These are phyloP conservation scores for Scaptomyza cyrtandrae DNA, from an alignment of 2,888 invertebrate species.

Conservation along the genomic window DNA sequence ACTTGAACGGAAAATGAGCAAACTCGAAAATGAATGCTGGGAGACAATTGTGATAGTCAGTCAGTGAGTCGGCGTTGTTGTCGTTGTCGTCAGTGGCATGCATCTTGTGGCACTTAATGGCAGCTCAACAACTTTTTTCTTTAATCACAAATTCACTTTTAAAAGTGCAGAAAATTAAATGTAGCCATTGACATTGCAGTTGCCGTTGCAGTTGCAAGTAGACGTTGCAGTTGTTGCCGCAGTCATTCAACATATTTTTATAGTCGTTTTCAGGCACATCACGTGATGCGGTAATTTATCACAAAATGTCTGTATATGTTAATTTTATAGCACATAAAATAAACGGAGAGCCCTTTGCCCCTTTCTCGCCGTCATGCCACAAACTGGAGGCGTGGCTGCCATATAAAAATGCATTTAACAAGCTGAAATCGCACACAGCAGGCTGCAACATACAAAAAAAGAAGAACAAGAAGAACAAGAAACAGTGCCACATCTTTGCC, in stretches of 20 bases:
- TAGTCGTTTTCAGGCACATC: conserved; percentile 78
- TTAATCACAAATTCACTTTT: conserved; percentile 63
- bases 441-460: conserved; percentile 24
- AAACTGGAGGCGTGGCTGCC: conserved; percentile 51
- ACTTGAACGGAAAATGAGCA: not conserved
- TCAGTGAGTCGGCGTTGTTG: not conserved
- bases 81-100: conserved; percentile 33
- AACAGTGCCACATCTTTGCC: conserved; percentile 11
- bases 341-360: conserved; percentile 51
- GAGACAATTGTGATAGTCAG: conserved; percentile 1
- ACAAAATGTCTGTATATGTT: conserved; percentile 83
- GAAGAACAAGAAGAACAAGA: not conserved
- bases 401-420: conserved; percentile 79
- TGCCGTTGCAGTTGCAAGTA: conserved; percentile 18
- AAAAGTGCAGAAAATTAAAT: conserved; percentile 52
- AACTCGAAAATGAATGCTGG: not conserved
- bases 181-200: conserved; percentile 26
- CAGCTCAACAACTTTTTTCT: conserved; percentile 42
- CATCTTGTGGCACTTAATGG: conserved; percentile 58
- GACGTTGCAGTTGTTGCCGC: conserved; percentile 34
- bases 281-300: conserved; percentile 82
- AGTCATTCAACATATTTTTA: conserved; percentile 78
- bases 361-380: too few relatives aligned
- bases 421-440: conserved; percentile 62
- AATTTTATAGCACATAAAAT: conserved; percentile 83